Evolutionary conservation across 2,797 vertebrate genomes (phyloP).

Genomic region (Prunella strophiata): DNA sequence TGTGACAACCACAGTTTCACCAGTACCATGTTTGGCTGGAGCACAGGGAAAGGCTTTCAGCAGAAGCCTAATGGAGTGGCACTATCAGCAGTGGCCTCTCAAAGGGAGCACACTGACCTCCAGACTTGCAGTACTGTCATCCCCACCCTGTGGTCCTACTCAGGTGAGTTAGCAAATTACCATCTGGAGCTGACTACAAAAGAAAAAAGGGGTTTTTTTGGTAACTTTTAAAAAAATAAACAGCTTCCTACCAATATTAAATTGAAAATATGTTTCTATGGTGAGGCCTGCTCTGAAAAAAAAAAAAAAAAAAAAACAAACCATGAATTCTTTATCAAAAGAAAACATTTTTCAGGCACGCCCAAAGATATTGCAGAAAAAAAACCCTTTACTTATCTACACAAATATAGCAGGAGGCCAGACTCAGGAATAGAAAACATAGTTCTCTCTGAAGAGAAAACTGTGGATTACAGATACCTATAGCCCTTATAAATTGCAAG

Average conservation of each 20-base stretch:
- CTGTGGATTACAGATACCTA: background rate
- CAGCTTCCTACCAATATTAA: background rate
- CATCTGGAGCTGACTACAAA: background rate
- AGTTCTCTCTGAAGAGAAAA: background rate
- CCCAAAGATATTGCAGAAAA: background rate
- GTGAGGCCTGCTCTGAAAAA: background rate
- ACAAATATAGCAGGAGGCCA: background rate
- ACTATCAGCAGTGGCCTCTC: background rate
- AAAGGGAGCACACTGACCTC: accelerated
- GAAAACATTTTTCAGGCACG: slow-evolving; percentile 44
- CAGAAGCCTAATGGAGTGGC: background rate
- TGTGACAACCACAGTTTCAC: background rate
- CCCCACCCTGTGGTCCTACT: background rate
- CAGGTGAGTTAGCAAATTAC: background rate
- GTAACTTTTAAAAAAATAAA: background rate
- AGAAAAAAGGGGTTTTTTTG: accelerated
- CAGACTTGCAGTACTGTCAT: background rate
- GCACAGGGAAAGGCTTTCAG: background rate
- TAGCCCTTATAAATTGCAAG: background rate
- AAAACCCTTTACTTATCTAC: background rate
- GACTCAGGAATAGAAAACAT: background rate
- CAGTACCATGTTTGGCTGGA: background rate
- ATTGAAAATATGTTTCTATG: background rate
- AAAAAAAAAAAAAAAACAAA: background rate
- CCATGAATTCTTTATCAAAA: background rate